These are phyloP conservation scores for Phasianus colchicus DNA, from an alignment of 2,113 vertebrate genomes.

Conservation along the genomic window DNA sequence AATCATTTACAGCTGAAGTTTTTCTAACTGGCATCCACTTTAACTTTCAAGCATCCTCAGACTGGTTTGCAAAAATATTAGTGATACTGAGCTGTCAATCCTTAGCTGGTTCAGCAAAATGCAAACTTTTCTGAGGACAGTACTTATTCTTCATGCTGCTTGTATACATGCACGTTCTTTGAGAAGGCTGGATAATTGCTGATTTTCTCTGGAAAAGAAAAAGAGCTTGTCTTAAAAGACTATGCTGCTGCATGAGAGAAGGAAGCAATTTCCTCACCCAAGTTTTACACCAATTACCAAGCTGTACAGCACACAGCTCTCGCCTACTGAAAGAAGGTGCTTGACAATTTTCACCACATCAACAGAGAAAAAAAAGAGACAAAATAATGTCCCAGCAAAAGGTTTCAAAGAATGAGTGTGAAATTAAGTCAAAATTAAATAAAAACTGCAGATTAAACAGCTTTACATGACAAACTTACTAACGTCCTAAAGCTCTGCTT, in stretches of 20 bases:
- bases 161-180: background rate
- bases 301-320: conserved; percentile 37
- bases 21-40: background rate
- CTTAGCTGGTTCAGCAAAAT: background rate
- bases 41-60: background rate
- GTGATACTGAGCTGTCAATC: background rate
- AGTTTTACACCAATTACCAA: conserved; percentile 58
- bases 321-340: conserved; percentile 25
- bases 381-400: background rate
- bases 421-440: background rate
- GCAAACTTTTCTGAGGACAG: background rate
- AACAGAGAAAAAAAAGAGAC: background rate
- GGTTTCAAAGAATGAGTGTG: background rate
- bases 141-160: background rate
- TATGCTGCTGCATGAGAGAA: conserved; percentile 6
- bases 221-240: conserved; percentile 25
- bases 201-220: conserved; percentile 25
- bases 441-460: background rate
- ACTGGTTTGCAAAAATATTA: background rate
- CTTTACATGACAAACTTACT: background rate
- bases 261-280: conserved; percentile 43
- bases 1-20: background rate
- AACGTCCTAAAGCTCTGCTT: background rate
- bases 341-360: conserved; percentile 51
- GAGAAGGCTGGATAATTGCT: background rate